These are phyloP conservation scores for Blomia tropicalis DNA, from an alignment of 2,888 invertebrate species.

Conservation along the genomic window DNA sequence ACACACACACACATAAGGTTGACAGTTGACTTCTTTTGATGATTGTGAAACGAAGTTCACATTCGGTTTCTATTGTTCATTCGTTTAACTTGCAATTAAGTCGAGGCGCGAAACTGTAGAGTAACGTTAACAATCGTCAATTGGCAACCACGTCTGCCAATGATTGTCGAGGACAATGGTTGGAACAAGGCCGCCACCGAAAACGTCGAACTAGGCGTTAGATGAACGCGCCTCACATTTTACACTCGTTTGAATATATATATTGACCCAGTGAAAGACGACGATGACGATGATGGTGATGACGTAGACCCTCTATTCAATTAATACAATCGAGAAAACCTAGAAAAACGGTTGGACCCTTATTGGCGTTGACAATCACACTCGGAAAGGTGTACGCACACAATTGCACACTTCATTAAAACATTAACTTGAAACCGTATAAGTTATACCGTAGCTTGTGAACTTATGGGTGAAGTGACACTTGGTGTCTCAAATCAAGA, in stretches of 20 bases:
- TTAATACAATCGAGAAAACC: too few species aligned
- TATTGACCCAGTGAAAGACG: neutral
- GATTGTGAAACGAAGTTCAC: neutral
- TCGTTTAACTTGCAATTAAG: slow-evolving; percentile 2
- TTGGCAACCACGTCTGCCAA: neutral
- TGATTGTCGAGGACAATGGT: neutral
- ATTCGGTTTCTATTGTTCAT: too few species aligned
- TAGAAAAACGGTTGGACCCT: too few species aligned
- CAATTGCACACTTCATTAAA: slow-evolving; percentile 15
- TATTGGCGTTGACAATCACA: too few species aligned
- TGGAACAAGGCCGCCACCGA: neutral
- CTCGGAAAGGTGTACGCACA: too few species aligned
- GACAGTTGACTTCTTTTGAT: neutral
- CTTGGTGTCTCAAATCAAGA: too few species aligned
- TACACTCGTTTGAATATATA: neutral
- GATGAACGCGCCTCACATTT: slow-evolving; percentile 11
- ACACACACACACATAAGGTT: too few species aligned
- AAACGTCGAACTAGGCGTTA: neutral
- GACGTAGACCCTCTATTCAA: too few species aligned
- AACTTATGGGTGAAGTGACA: too few species aligned
- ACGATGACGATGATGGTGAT: neutral
- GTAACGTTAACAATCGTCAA: too few species aligned
- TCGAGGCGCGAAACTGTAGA: slow-evolving; percentile 8
- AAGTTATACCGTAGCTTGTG: too few species aligned
- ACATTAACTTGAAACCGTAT: slow-evolving; percentile 7